Percentiles rank a stretch among this genome's conserved stretches.
phyloP scores from a whole-genome alignment of 1,140 invertebrate genomes.

The Eubasilissa regina region DNA sequence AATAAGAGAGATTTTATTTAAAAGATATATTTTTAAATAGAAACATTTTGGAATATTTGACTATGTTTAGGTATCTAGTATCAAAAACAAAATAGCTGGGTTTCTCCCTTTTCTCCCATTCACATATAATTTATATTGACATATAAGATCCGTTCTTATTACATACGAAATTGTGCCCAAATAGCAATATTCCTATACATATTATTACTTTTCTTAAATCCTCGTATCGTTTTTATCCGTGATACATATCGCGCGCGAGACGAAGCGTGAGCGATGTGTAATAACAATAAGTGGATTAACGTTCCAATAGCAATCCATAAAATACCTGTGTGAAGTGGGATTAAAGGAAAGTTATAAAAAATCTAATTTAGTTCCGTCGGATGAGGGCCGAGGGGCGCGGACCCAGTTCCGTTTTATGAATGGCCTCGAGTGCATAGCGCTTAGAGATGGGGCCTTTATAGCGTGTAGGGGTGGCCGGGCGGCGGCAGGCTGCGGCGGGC shows the following conservation, averaged over 20 bases:
- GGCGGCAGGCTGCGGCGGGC: conserved; percentile 20
- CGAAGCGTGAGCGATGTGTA: conserved; percentile 16
- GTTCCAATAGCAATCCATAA: conserved; percentile 32
- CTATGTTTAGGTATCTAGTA: no score
- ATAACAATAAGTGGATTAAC: conserved; percentile 31
- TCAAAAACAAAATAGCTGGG: no score
- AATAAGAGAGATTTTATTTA: no score
- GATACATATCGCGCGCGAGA: conserved; percentile 13
- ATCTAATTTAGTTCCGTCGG: conserved; percentile 49
- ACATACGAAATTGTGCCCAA: no score
- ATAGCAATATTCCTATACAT: no score
- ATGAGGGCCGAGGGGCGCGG: conserved; percentile 8
- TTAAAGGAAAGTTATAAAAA: conserved; percentile 47
- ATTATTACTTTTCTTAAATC: no score
- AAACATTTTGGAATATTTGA: no score
- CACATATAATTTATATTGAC: no score
- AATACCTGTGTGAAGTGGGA: conserved; percentile 46
- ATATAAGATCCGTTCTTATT: no score
- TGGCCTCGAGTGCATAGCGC: conserved; percentile 50
- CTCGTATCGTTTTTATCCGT: background rate
- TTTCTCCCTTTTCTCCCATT: no score
- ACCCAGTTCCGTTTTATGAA: conserved; percentile 49
- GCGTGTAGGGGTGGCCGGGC: conserved; percentile 12
- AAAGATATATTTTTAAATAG: no score
- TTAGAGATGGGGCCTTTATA: conserved; percentile 52